These are phyloP conservation scores for Thera britannica DNA, from an alignment of 2,888 invertebrate species.

Conservation along the genomic window DNA sequence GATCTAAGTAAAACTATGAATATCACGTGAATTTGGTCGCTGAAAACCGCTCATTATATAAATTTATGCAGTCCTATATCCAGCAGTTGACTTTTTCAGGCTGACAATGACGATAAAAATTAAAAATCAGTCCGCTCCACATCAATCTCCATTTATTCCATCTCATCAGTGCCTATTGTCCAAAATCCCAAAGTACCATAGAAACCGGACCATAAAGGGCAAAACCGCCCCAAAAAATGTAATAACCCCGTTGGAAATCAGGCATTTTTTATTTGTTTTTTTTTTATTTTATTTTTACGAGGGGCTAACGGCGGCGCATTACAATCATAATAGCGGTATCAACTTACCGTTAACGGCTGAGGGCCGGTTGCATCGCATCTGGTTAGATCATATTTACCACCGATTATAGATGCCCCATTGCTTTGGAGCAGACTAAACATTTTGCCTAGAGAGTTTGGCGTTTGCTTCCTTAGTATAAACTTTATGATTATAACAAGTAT, in stretches of 20 bases:
- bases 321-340: conserved; percentile 81
- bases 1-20: too few relatives aligned
- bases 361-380: conserved; percentile 44
- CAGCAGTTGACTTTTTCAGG: too few relatives aligned
- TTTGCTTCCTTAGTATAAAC: too few relatives aligned
- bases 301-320: conserved; percentile 76
- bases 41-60: too few relatives aligned
- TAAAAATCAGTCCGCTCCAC: not conserved
- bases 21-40: too few relatives aligned
- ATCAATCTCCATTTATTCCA: conserved; percentile 26
- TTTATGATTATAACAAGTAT: too few relatives aligned
- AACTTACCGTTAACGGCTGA: conserved; percentile 80
- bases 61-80: too few relatives aligned
- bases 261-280: conserved; percentile 54
- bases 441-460: too few relatives aligned
- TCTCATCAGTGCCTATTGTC: conserved; percentile 41
- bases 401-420: too few relatives aligned
- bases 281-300: conserved; percentile 27
- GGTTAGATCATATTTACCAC: not conserved
- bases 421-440: too few relatives aligned
- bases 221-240: conserved; percentile 58
- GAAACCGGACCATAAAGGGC: conserved; percentile 46
- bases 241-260: conserved; percentile 63
- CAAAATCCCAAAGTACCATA: conserved; percentile 31
- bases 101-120: conserved; percentile 1